These are phyloP conservation scores for Venustoraphidia nigricollis DNA, from an alignment of 2,888 invertebrate species.

Conservation along the genomic window DNA sequence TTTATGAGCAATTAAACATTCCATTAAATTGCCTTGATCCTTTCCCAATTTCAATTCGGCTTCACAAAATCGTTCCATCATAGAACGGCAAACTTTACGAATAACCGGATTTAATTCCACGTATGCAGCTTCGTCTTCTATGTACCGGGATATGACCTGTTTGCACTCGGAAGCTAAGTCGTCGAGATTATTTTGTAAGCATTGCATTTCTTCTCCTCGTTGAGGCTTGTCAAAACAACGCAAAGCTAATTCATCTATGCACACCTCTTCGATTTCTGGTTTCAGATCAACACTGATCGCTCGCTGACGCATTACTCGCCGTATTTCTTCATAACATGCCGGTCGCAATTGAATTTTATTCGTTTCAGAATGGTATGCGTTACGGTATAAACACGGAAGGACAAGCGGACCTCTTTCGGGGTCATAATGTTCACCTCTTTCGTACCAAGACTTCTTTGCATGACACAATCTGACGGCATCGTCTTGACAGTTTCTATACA, in stretches of 20 bases:
- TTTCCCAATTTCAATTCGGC: constrained; percentile 48
- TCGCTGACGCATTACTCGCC: constrained; percentile 82
- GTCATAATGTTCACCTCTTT: constrained; percentile 38
- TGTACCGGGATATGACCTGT: constrained; percentile 65
- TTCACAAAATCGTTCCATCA: constrained; percentile 63
- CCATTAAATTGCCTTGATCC: constrained; percentile 82
- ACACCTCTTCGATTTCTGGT: constrained; percentile 85
- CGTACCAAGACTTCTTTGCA: constrained; percentile 62
- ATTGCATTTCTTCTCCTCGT: constrained; percentile 82
- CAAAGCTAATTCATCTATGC: constrained; percentile 70
- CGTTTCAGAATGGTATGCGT: constrained; percentile 35
- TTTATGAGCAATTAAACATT: constrained; percentile 85
- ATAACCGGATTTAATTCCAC: constrained; percentile 82
- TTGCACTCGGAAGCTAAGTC: constrained; percentile 52
- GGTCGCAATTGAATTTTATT: constrained; percentile 33
- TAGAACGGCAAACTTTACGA: constrained; percentile 61
- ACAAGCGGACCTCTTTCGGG: constrained; percentile 72
- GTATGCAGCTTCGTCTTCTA: constrained; percentile 78
- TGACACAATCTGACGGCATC: constrained; percentile 76
- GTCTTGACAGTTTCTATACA: constrained; percentile 75
- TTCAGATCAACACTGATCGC: constrained; percentile 85
- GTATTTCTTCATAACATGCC: constrained; percentile 61
- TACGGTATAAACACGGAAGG: constrained; percentile 77
- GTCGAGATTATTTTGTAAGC: constrained; percentile 75
- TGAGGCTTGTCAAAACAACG: constrained; percentile 74